phyloP scores from a whole-genome alignment of 2,888 invertebrate genomes.

The Leistus spinibarbis region DNA sequence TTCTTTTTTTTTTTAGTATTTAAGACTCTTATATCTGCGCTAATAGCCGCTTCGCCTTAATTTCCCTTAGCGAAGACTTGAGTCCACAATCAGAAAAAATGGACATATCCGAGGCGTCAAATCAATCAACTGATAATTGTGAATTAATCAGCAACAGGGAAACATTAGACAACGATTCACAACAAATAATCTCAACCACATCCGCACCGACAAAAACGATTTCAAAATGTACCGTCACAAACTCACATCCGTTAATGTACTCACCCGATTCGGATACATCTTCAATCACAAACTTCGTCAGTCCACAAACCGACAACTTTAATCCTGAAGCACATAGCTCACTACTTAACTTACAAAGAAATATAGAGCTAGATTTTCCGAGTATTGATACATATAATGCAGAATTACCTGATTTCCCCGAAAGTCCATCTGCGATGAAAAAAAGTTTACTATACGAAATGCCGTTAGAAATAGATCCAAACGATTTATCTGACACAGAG shows the following conservation, averaged over 20 bases:
- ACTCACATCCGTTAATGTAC: conserved; percentile 57
- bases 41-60: neutral
- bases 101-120: conserved; percentile 50
- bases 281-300: conserved; percentile 44
- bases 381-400: conserved; percentile 43
- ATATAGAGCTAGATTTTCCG: conserved; percentile 47
- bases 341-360: conserved; percentile 25
- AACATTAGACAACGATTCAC: conserved; percentile 44
- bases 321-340: conserved; percentile 52
- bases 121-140: conserved; percentile 40
- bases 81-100: conserved; percentile 47
- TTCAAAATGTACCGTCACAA: conserved; percentile 49
- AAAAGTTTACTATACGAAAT: conserved; percentile 62
- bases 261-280: conserved; percentile 49
- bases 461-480: conserved; percentile 61
- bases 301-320: conserved; percentile 44
- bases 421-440: conserved; percentile 64
- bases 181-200: conserved; percentile 41
- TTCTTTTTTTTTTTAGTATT: too few relatives aligned
- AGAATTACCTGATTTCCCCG: conserved; percentile 62
- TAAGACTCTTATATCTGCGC: too few relatives aligned
- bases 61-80: conserved; percentile 42
- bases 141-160: conserved; percentile 41
- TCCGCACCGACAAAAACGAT: conserved; percentile 41
- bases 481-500: conserved; percentile 56